Conservation (phyloP, 2,888 invertebrate species). For the Zygothrica quintamaculata region DNA sequence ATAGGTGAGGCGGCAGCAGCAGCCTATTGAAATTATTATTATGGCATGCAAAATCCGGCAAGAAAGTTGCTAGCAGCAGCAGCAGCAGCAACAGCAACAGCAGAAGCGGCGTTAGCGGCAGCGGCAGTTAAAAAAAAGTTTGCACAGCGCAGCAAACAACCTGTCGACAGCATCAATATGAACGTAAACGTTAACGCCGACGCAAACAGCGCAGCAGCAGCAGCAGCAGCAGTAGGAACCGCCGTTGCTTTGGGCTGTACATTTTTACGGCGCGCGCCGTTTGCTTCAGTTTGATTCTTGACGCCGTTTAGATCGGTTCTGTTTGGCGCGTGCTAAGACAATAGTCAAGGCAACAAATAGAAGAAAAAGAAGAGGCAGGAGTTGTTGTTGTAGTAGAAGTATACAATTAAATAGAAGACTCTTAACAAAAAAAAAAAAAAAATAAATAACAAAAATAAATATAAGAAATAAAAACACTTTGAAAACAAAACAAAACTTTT, state of each 20-base stretch:
- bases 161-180: slow-evolving; percentile 48
- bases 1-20: slow-evolving; percentile 21
- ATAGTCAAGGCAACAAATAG: slow-evolving; percentile 18
- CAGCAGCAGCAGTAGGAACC: slow-evolving; percentile 33
- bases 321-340: slow-evolving; percentile 47
- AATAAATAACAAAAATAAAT: background rate
- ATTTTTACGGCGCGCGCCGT: slow-evolving; percentile 53
- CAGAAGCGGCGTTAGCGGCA: slow-evolving; percentile 30
- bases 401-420: background rate
- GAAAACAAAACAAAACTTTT: slow-evolving; percentile 3
- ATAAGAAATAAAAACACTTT: background rate
- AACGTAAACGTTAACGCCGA: slow-evolving; percentile 29
- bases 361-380: slow-evolving; percentile 17
- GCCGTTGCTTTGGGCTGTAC: slow-evolving; percentile 25
- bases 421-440: slow-evolving; percentile 5
- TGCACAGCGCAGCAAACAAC: slow-evolving; percentile 71
- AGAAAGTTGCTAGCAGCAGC: slow-evolving; percentile 53
- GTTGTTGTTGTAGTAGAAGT: slow-evolving; percentile 13
- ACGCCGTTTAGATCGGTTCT: slow-evolving; percentile 85
- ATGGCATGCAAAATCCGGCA: slow-evolving; percentile 75
- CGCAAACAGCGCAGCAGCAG: slow-evolving; percentile 27
- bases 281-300: slow-evolving; percentile 84
- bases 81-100: slow-evolving; percentile 48
- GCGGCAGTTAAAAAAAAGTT: slow-evolving; percentile 58
- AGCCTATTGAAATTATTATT: slow-evolving; percentile 45